These are phyloP conservation scores for Chaetodon trifascialis DNA, from an alignment of 2,113 vertebrate genomes.

Conservation along the genomic window DNA sequence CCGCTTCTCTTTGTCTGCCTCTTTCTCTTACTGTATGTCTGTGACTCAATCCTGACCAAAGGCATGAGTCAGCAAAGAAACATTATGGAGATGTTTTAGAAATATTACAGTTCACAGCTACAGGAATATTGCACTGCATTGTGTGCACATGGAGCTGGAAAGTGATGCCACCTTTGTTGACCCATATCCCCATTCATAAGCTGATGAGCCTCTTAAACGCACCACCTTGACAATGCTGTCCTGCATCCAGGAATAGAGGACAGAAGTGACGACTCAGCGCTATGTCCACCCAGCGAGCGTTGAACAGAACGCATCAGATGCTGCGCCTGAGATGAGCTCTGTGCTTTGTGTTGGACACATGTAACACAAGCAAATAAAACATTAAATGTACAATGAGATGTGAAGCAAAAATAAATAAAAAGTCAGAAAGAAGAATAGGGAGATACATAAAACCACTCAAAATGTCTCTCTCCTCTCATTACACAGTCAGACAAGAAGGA, in stretches of 20 bases:
- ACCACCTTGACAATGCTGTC: slow-evolving; percentile 79
- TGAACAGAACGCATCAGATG: slow-evolving; percentile 16
- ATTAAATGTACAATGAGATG: neutral
- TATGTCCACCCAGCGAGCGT: slow-evolving; percentile 22
- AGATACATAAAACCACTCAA: neutral
- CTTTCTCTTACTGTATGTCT: neutral
- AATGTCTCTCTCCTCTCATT: neutral
- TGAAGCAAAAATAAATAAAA: neutral
- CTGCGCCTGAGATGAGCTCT: slow-evolving; percentile 1
- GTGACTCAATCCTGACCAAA: neutral
- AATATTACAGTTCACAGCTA: neutral
- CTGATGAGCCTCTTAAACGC: slow-evolving; percentile 88
- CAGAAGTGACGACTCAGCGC: slow-evolving; percentile 72
- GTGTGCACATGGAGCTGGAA: slow-evolving; percentile 3
- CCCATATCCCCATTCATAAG: slow-evolving; percentile 86
- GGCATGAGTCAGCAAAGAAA: neutral
- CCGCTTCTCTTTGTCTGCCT: neutral
- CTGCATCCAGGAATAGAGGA: slow-evolving; percentile 77
- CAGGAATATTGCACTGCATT: slow-evolving; percentile 4
- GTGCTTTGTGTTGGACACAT: neutral
- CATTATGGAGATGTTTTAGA: neutral
- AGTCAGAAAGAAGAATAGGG: neutral
- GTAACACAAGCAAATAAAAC: neutral
- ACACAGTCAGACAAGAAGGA: neutral
- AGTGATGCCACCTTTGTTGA: slow-evolving; percentile 83